Evolutionary conservation across 2,888 invertebrate genomes (phyloP), one percentile per base, ranked within the genome.

Genomic region (Drosophila testacea): DNA sequence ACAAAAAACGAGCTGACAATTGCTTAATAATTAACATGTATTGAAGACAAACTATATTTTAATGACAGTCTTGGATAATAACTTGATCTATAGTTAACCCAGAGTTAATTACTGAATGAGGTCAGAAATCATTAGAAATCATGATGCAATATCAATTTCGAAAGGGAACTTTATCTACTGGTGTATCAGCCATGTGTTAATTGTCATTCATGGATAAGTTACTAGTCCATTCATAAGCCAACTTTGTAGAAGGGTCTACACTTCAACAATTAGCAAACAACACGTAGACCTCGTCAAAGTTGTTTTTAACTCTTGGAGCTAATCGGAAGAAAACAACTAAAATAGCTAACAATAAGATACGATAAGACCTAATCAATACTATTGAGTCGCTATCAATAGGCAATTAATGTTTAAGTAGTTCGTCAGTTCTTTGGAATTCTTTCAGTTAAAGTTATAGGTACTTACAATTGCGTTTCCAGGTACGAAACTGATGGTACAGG

Each of bases 391-490:
- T 52, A 30, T 54, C 16, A 30, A 22, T 3, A 10, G 2, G 6
- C 6, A 32, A 48, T 47, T 47, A 46, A 13, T 13, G 28, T 47
- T 47, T 11, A 44, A 55, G 5, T 44, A 47, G 4, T 11, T 44
- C n/a, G 55, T 55, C 54, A 55, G 32, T 42, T 55, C 30, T 22
- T 22, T 44, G 44, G 32, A 51, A 34, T 41, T 34, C 34, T 30
- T 34, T 54, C 5, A 6, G 56, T 4, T 41, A 0, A 22, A 10
- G 39, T 52, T 4, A 1, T 54, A 6, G 34, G 34, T 89, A 92
- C 94, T 94, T 91, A 95, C 95, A 94, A 91, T 93, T 93, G 77
- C 93, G 92, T 90, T 95, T 95, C 95, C 95, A 95, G 76, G 94
- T 94, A 76, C 94, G 94, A 89, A 95, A 94, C 84, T 95, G 94